A percentile compares a stretch with the other conserved stretches of the same genome.
These are phyloP conservation scores for Neodon shergylaensis DNA, from an alignment of 2,113 vertebrate genomes.

Conservation along the genomic window DNA sequence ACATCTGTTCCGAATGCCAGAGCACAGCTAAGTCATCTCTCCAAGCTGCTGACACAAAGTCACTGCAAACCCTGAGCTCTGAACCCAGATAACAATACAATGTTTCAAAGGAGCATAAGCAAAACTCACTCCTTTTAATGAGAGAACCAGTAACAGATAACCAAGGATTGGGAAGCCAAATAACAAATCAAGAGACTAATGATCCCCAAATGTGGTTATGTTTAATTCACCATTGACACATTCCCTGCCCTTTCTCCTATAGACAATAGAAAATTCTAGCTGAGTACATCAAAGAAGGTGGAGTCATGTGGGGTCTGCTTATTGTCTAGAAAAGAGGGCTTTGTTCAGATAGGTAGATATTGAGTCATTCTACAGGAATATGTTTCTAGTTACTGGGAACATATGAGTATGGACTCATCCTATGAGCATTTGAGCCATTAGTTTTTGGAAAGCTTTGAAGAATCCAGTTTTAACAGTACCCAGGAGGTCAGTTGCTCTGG, in stretches of 20 bases:
- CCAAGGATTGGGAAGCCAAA: neutral
- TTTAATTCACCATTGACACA: neutral
- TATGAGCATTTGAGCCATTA: neutral
- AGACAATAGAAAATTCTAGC: neutral
- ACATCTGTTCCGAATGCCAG: neutral
- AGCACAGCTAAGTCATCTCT: neutral
- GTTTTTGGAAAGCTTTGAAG: neutral
- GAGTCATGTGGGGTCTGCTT: neutral
- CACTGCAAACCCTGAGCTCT: neutral
- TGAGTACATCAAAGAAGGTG: neutral
- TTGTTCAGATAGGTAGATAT: neutral
- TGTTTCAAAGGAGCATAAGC: neutral
- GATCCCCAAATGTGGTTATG: neutral
- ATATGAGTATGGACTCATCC: neutral
- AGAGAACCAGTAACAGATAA: neutral
- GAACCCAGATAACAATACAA: neutral
- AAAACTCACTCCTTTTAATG: neutral
- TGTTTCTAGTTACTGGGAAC: neutral
- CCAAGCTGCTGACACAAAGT: constrained; percentile 28
- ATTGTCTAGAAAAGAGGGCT: neutral
- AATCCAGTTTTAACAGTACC: neutral
- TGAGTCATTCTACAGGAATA: neutral
- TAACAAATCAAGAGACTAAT: neutral
- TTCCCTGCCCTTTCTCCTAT: no score
- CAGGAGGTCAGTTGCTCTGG: neutral